Conservation (phyloP, 2,797 vertebrate genomes). For the Gymnodraco acuticeps region DNA sequence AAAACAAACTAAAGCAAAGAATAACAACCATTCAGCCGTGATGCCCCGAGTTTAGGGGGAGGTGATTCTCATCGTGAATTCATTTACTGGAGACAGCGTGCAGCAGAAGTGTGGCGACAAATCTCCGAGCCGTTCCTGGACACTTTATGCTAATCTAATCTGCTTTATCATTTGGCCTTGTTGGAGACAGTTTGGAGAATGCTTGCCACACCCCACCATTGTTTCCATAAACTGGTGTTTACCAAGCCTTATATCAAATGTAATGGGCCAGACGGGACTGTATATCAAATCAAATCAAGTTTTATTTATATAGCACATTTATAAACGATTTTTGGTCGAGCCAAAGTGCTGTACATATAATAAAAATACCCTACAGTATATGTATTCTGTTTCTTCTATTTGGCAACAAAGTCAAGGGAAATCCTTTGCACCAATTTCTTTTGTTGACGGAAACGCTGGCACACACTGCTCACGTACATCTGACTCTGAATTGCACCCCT, state of each 20-base stretch:
- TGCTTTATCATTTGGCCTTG: conserved; percentile 54
- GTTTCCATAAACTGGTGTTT: no score
- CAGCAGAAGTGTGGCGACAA: conserved; percentile 25
- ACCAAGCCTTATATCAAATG: no score
- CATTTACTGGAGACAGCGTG: conserved; percentile 25
- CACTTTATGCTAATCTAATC: conserved; percentile 57
- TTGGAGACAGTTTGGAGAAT: conserved; percentile 57
- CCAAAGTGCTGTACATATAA: no score
- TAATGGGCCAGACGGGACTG: no score
- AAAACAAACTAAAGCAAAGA: not conserved
- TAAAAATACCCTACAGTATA: no score
- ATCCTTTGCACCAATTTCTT: no score
- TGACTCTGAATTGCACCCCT: conserved; percentile 29
- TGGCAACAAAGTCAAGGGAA: no score
- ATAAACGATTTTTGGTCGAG: no score
- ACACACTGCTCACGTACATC: not conserved
- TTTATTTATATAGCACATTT: no score
- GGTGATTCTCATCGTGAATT: conserved; percentile 7
- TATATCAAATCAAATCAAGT: no score
- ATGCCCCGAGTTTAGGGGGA: not conserved
- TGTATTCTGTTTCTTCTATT: no score
- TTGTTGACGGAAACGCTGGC: no score
- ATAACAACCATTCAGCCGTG: conserved; percentile 8
- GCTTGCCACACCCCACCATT: conserved; percentile 11
- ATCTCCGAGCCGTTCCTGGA: conserved; percentile 33